Evolutionary conservation across 2,888 invertebrate genomes (phyloP).

Genomic region (Malthinus flaveolus): DNA sequence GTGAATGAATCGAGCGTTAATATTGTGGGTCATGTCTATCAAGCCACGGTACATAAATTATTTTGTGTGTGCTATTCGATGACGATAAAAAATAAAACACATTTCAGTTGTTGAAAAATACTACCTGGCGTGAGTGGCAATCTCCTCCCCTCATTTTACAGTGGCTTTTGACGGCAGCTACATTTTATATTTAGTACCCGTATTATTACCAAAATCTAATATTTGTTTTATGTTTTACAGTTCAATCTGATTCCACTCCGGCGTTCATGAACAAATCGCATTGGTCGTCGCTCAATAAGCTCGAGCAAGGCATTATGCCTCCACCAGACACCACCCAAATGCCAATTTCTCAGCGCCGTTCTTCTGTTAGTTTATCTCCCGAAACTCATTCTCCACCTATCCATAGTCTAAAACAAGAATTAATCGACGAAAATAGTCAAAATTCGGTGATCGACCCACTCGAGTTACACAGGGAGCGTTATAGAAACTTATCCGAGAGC

Average conservation of each 20-base stretch:
- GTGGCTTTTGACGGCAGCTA: slow-evolving; percentile 54
- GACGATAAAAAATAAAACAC: neutral
- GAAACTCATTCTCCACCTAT: slow-evolving; percentile 61
- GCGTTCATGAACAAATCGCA: slow-evolving; percentile 45
- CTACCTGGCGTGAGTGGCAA: slow-evolving; percentile 51
- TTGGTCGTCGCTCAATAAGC: slow-evolving; percentile 54
- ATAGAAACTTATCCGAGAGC: slow-evolving; percentile 52
- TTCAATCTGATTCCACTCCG: slow-evolving; percentile 44
- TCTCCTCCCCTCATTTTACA: slow-evolving; percentile 49
- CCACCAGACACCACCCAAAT: slow-evolving; percentile 65
- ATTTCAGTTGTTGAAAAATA: neutral
- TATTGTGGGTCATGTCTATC: slow-evolving; percentile 55
- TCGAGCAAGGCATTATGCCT: slow-evolving; percentile 69
- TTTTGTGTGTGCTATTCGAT: neutral
- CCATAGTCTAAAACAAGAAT: slow-evolving; percentile 65
- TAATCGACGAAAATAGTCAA: slow-evolving; percentile 74
- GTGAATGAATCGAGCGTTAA: slow-evolving; percentile 49
- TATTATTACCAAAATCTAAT: slow-evolving; percentile 43
- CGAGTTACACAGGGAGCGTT: slow-evolving; percentile 46
- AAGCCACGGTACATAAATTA: slow-evolving; percentile 43
- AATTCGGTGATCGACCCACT: slow-evolving; percentile 58
- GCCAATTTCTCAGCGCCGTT: slow-evolving; percentile 65
- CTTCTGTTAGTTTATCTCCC: slow-evolving; percentile 61
- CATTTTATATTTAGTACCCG: slow-evolving; percentile 36
- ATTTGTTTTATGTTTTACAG: slow-evolving; percentile 50